Evolutionary conservation across 2,888 invertebrate species (phyloP).

Genomic region (Hirtodrosophila alboralis): DNA sequence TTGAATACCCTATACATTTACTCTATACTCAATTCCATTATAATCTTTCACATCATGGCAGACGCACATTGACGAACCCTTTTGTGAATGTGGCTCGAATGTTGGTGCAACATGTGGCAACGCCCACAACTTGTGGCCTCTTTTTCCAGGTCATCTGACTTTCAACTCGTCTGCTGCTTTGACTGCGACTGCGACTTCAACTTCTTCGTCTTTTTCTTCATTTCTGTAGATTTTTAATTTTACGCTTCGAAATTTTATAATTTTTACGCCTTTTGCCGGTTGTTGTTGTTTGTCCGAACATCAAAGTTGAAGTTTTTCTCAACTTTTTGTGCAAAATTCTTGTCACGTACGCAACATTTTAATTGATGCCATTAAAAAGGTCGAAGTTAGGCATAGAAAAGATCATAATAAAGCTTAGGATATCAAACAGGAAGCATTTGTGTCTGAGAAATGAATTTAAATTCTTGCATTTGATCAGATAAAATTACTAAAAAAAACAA

Average conservation of each 20-base stretch:
- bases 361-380: constrained; percentile 80
- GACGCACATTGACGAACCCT: constrained; percentile 27
- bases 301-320: constrained; percentile 58
- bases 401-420: constrained; percentile 12
- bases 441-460: constrained; percentile 54
- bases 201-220: constrained; percentile 34
- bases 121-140: constrained; percentile 56
- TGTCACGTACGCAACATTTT: constrained; percentile 82
- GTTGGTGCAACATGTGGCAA: constrained; percentile 58
- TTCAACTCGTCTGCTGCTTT: constrained; percentile 22
- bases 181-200: constrained; percentile 23
- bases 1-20: constrained; percentile 16
- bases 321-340: constrained; percentile 65
- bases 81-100: constrained; percentile 36
- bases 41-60: constrained; percentile 5
- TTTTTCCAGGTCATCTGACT: constrained; percentile 47
- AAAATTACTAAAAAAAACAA: no score
- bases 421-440: constrained; percentile 39
- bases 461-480: constrained; percentile 35
- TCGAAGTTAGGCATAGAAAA: constrained; percentile 22
- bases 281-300: constrained; percentile 51
- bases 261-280: constrained; percentile 57
- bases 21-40: constrained; percentile 25
- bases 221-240: constrained; percentile 62
- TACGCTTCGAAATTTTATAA: constrained; percentile 75